phyloP scores from a whole-genome alignment of 2,888 invertebrate species.

The Salpingus planirostris region DNA sequence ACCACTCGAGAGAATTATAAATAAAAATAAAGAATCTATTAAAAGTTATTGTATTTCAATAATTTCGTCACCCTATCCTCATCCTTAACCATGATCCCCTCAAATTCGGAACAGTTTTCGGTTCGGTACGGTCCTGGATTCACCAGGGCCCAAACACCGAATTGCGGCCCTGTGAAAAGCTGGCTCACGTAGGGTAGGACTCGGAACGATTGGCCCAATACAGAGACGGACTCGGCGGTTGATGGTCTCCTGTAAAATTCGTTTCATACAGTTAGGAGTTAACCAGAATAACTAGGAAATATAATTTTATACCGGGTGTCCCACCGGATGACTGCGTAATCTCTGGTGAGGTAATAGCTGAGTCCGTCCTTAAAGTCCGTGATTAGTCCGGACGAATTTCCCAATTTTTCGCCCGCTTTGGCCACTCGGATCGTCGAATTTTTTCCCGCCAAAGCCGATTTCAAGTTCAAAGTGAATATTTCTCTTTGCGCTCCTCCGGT shows the following conservation, averaged over 20 bases:
- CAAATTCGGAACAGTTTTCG: no score
- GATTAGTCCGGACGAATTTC: constrained; percentile 38
- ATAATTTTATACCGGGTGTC: constrained; percentile 39
- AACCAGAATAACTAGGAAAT: no score
- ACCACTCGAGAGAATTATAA: no score
- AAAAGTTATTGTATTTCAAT: no score
- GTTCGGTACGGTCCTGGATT: no score
- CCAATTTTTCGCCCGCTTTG: constrained; percentile 39
- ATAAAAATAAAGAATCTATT: no score
- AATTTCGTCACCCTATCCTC: no score
- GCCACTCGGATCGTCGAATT: no score
- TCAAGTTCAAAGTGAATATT: constrained; percentile 31
- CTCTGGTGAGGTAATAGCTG: constrained; percentile 41
- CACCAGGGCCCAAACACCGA: constrained; percentile 32
- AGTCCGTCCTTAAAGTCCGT: constrained; percentile 40
- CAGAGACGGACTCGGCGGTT: constrained; percentile 32
- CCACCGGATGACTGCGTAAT: constrained; percentile 43
- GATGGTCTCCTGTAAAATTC: constrained; percentile 28
- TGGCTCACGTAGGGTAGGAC: constrained; percentile 32
- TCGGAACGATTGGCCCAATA: constrained; percentile 33
- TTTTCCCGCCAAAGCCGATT: no score
- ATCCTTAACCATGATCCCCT: no score
- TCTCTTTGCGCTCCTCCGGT: constrained; percentile 31
- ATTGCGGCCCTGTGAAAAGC: constrained; percentile 29
- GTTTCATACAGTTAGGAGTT: no score